These are phyloP conservation scores for Gonatopus flavifemur DNA, from an alignment of 1,140 invertebrate genomes.

Conservation along the genomic window DNA sequence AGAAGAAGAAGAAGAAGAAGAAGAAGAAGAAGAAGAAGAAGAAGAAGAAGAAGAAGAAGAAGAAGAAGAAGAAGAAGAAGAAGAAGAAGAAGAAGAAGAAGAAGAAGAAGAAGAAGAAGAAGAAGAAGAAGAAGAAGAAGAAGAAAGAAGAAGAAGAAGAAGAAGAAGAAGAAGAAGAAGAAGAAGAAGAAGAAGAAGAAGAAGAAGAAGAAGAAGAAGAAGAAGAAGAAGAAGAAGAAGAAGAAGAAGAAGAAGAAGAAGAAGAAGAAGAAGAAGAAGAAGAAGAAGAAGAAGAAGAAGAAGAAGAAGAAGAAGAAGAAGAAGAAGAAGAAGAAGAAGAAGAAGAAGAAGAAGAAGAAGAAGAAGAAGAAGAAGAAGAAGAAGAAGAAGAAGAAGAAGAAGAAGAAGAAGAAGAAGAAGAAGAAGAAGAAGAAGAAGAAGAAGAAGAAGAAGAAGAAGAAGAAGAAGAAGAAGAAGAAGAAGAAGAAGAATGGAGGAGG, in stretches of 20 bases:
- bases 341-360: conserved; percentile 2
- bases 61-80: not conserved
- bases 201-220: conserved; percentile 8
- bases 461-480: conserved; percentile 18
- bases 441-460: conserved; percentile 20
- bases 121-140: no score
- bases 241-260: conserved; percentile 17
- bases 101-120: no score
- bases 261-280: conserved; percentile 42
- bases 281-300: conserved; percentile 20
- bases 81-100: conserved; percentile 4
- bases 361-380: not conserved
- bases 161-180: no score
- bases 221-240: conserved; percentile 4
- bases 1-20: not conserved
- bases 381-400: not conserved
- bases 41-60: not conserved
- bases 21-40: not conserved
- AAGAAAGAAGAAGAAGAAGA: no score
- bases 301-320: conserved; percentile 1
- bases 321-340: conserved; percentile 11
- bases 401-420: not conserved
- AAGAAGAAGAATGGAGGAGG: conserved; percentile 10
- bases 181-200: conserved; percentile 1
- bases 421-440: not conserved